Base-by-base conservation (phyloP, 2,888 invertebrate species). In the Eueremaeus valkanovi region DNA sequence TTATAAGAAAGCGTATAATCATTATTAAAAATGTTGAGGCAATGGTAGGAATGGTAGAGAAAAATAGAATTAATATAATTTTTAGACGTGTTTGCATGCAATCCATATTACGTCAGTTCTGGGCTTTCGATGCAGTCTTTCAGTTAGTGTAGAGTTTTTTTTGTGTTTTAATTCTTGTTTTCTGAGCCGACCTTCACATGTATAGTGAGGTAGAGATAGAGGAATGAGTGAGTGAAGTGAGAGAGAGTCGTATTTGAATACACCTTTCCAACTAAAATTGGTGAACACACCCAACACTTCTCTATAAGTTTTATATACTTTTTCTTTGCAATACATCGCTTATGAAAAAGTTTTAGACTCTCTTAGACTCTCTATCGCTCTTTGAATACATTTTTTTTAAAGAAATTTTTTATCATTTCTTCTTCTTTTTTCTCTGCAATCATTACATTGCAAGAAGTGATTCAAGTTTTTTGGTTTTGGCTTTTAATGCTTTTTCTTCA, bases 281-380 rank as follows among this genome's bases (percentile, higher is more conserved):
- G 31, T 61, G 61, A 61, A 61, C 61, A 61, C 61, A 61, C 61
- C 61, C 61, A 31, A 61, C 61, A 31, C 55, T 55, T n/a, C n/a
- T n/a, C n/a, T n/a, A n/a, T n/a, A n/a, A n/a, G n/a, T n/a, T n/a
- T n/a, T n/a, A n/a, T n/a, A n/a, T n/a, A n/a, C n/a, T n/a, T n/a
- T n/a, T n/a, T n/a, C n/a, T n/a, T n/a, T n/a, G n/a, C n/a, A n/a
- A n/a, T n/a, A n/a, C n/a, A n/a, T n/a, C n/a, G n/a, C n/a, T n/a
- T n/a, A n/a, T n/a, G n/a, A n/a, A n/a, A n/a, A n/a, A n/a, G n/a
- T n/a, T n/a, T n/a, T n/a, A n/a, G n/a, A n/a, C n/a, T n/a, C n/a
- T n/a, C n/a, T n/a, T n/a, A n/a, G n/a, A n/a, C n/a, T n/a, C n/a
- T n/a, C n/a, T n/a, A n/a, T n/a, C n/a, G n/a, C n/a, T n/a, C n/a